Evolutionary conservation across 2,888 invertebrate species (phyloP).

Genomic region (Amitus sp.): DNA sequence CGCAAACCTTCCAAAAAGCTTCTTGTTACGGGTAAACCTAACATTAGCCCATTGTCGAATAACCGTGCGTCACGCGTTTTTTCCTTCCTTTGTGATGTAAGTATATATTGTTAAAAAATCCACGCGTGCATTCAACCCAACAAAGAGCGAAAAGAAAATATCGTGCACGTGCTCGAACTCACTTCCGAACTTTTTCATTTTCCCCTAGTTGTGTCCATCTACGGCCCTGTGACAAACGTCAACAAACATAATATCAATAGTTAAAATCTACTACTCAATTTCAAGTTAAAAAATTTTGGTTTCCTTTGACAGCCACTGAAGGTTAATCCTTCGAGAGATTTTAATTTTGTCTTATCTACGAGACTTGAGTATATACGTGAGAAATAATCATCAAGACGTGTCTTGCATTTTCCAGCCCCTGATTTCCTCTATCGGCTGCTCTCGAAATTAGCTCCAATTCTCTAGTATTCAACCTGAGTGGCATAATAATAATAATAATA

Average conservation of each 20-base stretch:
- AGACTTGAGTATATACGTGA: not conserved
- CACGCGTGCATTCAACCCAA: conserved; percentile 20
- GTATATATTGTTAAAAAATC: conserved; percentile 42
- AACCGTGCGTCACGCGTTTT: conserved; percentile 27
- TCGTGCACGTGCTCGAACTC: conserved; percentile 46
- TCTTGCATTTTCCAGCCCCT: conserved; percentile 19
- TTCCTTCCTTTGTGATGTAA: conserved; percentile 48
- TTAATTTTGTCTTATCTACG: not conserved
- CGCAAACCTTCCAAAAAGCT: conserved; percentile 20
- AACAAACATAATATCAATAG: no score
- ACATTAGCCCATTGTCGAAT: conserved; percentile 29
- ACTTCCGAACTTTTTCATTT: conserved; percentile 18
- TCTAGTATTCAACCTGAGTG: no score
- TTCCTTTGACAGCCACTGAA: no score
- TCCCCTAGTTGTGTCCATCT: no score
- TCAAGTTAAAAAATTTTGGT: not conserved
- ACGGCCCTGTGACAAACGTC: no score
- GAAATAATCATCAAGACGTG: conserved; percentile 22
- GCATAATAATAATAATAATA: no score
- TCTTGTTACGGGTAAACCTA: conserved; percentile 27
- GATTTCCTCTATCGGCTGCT: conserved; percentile 15
- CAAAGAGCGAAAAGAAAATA: conserved; percentile 42
- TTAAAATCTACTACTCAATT: conserved; percentile 2
- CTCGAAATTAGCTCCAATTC: conserved; percentile 19
- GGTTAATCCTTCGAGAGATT: no score